These are phyloP conservation scores for Pelmatolapia mariae DNA, from an alignment of 2,113 vertebrate genomes.

Conservation along the genomic window DNA sequence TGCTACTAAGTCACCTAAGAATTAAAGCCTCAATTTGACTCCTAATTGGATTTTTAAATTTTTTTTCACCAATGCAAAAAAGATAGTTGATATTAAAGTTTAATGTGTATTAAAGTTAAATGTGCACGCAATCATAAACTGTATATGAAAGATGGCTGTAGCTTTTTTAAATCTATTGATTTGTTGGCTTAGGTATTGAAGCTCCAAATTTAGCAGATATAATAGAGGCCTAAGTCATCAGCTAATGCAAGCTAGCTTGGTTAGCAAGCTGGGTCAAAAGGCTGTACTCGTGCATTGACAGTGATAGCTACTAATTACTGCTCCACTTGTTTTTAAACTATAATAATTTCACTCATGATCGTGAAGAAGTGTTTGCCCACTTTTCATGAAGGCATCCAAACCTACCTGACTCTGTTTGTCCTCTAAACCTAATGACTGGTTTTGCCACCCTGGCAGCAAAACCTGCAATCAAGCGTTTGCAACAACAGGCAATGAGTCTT, in stretches of 20 bases:
- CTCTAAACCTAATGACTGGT: background rate
- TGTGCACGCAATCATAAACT: background rate
- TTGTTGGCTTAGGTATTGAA: background rate
- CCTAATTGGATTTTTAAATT: background rate
- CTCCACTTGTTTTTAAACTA: background rate
- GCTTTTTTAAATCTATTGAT: background rate
- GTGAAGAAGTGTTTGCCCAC: background rate
- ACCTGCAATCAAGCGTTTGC: background rate
- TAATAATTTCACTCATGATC: background rate
- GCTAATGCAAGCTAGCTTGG: background rate
- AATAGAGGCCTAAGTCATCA: background rate
- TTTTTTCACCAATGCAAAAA: background rate
- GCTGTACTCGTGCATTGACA: background rate
- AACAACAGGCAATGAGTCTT: background rate
- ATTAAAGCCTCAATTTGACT: background rate
- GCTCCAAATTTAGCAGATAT: background rate
- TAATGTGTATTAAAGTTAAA: background rate
- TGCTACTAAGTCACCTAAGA: background rate
- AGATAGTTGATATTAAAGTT: background rate
- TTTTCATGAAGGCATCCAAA: background rate
- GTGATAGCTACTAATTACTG: background rate
- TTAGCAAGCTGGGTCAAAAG: background rate
- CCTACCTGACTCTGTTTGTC: background rate
- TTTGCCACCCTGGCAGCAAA: background rate
- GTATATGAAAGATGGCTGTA: background rate